Evolutionary conservation across 2,113 vertebrate genomes (phyloP).

Genomic region (Pseudonaja textilis): DNA sequence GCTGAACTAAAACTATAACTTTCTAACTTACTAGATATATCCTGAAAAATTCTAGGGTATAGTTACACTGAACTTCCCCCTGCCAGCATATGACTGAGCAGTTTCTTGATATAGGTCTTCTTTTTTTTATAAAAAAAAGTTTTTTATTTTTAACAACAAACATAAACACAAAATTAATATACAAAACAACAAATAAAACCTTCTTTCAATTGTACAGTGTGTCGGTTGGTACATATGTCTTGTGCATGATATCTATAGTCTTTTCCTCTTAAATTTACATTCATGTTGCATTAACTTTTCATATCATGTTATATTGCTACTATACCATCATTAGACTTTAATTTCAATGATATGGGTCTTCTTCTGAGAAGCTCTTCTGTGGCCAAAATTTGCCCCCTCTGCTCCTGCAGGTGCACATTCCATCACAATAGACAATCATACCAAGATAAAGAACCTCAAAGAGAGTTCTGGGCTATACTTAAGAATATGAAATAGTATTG

Average conservation of each 20-base stretch:
- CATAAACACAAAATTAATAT: too few species aligned
- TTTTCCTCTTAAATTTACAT: too few species aligned
- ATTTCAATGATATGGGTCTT: background rate
- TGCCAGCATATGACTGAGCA: background rate
- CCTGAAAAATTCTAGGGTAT: background rate
- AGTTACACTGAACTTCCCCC: background rate
- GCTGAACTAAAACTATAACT: background rate
- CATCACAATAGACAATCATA: background rate
- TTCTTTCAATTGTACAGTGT: too few species aligned
- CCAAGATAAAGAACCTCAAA: background rate
- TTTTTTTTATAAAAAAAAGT: too few species aligned
- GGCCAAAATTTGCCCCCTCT: background rate
- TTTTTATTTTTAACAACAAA: too few species aligned
- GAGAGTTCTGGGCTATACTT: background rate
- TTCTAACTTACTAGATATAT: background rate
- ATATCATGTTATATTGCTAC: too few species aligned
- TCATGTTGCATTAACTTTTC: too few species aligned
- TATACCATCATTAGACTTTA: too few species aligned
- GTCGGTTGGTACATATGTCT: too few species aligned
- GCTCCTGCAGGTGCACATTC: background rate
- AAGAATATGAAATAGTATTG: background rate
- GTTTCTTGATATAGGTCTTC: background rate
- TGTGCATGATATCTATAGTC: too few species aligned
- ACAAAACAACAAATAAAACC: too few species aligned
- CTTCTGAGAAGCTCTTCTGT: background rate